These are phyloP conservation scores for Mus spretus DNA, from an alignment of 2,797 vertebrate species.

Conservation along the genomic window DNA sequence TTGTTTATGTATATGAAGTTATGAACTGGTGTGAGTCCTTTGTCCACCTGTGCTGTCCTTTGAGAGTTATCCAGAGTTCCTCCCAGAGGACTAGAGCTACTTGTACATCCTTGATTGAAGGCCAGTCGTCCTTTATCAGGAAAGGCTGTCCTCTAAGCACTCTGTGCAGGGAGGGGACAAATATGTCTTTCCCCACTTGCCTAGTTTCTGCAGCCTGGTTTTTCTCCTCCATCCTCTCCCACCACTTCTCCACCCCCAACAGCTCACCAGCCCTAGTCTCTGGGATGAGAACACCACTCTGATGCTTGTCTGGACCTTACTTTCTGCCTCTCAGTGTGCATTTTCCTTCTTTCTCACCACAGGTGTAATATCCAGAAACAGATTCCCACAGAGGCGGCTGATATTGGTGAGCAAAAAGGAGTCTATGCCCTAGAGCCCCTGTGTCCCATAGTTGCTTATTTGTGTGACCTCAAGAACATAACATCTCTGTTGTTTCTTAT, in stretches of 20 bases:
- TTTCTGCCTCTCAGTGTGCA: background rate
- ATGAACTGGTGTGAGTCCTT: background rate
- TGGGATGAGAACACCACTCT: background rate
- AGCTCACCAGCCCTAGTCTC: background rate
- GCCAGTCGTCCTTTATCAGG: background rate
- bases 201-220: background rate
- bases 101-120: background rate
- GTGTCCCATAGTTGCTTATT: background rate
- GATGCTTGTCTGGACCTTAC: background rate
- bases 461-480: background rate
- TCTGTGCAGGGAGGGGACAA: background rate
- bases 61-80: background rate
- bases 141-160: too few relatives aligned
- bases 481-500: background rate
- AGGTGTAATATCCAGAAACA: background rate
- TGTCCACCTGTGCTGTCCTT: background rate
- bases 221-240: background rate
- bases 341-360: background rate
- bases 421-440: background rate
- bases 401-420: background rate
- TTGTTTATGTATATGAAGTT: background rate
- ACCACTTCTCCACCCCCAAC: background rate
- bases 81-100: background rate
- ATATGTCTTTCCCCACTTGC: background rate
- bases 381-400: background rate